Base-by-base conservation (phyloP, 2,888 invertebrate species). In the Minunthozetes semirufus region DNA sequence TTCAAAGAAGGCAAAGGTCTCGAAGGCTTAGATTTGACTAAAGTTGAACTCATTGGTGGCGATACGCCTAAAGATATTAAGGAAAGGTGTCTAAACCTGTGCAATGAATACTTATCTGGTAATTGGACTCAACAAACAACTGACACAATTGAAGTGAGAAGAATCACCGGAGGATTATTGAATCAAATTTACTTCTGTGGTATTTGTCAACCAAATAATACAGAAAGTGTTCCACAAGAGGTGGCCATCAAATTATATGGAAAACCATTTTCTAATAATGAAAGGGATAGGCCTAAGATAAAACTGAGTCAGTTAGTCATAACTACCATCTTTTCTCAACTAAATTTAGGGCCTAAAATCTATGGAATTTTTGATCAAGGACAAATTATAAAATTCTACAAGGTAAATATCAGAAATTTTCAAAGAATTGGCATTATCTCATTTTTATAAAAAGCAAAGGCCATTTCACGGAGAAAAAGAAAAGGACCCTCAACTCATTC, bases 41-140 rank as follows among this genome's bases (percentile, higher is more conserved):
- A 48, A n/a, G 15, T 48, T 2, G 48, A 48, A n/a, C 81, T 56
- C 9, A 4, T 25, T 59, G n/a, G 72, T 5, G 48, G 48, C n/a
- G 48, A 48, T 48, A 48, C 13, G 11, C 48, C 48, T 13, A 13
- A 48, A 6, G 48, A 48, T 13, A 48, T 48, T 13, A 48, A 48
- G 2, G 48, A 48, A 17, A 15, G 11, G n/a, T 48, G 48, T 48
- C 13, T 48, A 4, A 48, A 48, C 4, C 13, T 48, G n/a, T 48
- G 48, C n/a, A 15, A 48, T 6, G 17, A 48, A 48, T 48, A 48
- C n/a, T 48, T 48, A n/a, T 15, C 48, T n/a, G 48, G 48, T 13
- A 48, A 48, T 48, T 48, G 48, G 48, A 6, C 3, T 15, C 48
- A 33, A 33, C 33, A 33, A 8, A 33, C 33, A 33, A 33, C 33